These are phyloP conservation scores for Labrus mixtus DNA, from an alignment of 2,113 vertebrate species.

Conservation along the genomic window DNA sequence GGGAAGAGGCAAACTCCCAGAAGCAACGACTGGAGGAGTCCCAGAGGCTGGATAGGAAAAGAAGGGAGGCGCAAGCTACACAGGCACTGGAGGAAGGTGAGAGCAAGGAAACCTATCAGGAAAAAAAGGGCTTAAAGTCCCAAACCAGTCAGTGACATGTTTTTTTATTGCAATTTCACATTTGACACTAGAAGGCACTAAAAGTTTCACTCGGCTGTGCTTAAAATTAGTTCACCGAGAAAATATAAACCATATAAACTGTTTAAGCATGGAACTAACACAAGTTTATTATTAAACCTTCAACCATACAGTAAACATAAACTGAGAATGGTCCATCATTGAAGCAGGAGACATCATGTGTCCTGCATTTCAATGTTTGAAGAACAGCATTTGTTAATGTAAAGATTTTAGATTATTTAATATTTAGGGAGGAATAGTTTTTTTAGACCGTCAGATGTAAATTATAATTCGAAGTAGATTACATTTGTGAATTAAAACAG, in stretches of 20 bases:
- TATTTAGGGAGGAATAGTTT: background rate
- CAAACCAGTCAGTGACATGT: background rate
- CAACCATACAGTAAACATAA: no score
- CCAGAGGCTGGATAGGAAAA: conserved; percentile 88
- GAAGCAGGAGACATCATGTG: no score
- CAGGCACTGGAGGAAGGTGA: conserved; percentile 89
- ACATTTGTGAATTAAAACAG: no score
- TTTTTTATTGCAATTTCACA: background rate
- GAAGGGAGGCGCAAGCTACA: conserved; percentile 83
- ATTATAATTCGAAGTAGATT: no score
- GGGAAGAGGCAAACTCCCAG: conserved; percentile 93
- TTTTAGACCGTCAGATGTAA: background rate
- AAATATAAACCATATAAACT: background rate
- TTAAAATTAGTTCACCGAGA: background rate
- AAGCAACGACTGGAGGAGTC: conserved; percentile 94
- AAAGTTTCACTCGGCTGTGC: background rate
- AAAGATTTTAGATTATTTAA: no score
- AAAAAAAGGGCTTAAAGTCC: background rate
- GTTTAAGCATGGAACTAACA: no score
- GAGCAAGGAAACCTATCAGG: conserved; percentile 9
- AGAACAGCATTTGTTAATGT: no score
- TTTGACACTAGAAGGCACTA: no score
- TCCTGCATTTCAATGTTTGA: no score
- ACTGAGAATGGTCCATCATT: no score
- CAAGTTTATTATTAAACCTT: no score